Evolutionary conservation across 2,888 invertebrate genomes (phyloP).

Genomic region (Timema podura): DNA sequence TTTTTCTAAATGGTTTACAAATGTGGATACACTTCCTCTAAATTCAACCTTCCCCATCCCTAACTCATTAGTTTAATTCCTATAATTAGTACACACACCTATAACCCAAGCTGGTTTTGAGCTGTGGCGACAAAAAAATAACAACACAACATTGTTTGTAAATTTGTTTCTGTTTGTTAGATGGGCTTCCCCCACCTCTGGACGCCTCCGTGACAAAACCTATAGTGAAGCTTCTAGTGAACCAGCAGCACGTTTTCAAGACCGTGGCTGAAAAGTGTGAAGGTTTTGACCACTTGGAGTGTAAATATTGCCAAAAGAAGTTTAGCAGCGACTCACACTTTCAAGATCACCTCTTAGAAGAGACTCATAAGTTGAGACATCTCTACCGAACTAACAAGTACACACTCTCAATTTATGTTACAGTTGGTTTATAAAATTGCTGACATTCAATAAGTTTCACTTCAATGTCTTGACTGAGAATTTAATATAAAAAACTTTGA

Average conservation of each 20-base stretch:
- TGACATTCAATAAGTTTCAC: too few relatives aligned
- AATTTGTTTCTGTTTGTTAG: not conserved
- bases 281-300: not conserved
- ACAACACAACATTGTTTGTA: not conserved
- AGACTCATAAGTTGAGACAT: not conserved
- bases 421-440: too few relatives aligned
- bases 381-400: not conserved
- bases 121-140: too few relatives aligned
- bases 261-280: not conserved
- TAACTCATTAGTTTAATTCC: too few relatives aligned
- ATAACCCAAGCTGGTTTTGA: too few relatives aligned
- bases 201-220: not conserved
- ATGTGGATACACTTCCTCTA: too few relatives aligned
- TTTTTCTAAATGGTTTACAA: too few relatives aligned
- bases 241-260: not conserved
- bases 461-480: too few relatives aligned
- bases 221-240: not conserved
- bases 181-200: constrained; percentile 3
- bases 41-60: too few relatives aligned
- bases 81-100: too few relatives aligned
- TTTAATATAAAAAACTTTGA: too few relatives aligned
- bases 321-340: not conserved
- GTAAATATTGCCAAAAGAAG: not conserved
- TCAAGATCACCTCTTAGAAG: not conserved
- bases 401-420: not conserved